Evolutionary conservation across 1,140 invertebrate genomes (phyloP).

Genomic region (Lucilia sericata): DNA sequence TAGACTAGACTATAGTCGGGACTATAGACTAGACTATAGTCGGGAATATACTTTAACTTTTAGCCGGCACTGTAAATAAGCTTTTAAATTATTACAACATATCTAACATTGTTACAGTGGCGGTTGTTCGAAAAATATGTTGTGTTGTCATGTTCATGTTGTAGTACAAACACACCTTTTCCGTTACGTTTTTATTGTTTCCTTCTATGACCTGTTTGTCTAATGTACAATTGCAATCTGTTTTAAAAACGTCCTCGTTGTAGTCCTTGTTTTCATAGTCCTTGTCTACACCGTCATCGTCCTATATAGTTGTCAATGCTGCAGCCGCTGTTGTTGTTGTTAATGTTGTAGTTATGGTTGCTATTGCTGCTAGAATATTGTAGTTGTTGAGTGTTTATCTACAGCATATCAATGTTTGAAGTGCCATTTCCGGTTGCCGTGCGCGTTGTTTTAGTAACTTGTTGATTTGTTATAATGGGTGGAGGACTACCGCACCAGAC

Average conservation of each 20-base stretch:
- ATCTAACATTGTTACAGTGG: background rate
- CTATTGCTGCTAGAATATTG: background rate
- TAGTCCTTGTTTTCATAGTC: background rate
- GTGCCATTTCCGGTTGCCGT: slow-evolving; percentile 64
- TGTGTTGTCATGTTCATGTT: background rate
- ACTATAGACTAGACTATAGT: no score
- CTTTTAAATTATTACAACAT: background rate
- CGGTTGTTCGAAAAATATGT: background rate
- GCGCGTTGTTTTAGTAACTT: slow-evolving; percentile 64
- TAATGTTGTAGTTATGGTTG: slow-evolving; percentile 4
- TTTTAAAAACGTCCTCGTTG: background rate
- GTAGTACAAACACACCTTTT: no score
- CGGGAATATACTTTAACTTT: background rate
- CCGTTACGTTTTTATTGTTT: no score
- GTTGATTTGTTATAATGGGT: slow-evolving; percentile 59
- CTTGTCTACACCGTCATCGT: background rate
- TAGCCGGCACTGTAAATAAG: background rate
- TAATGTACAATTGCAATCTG: no score
- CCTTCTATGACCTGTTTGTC: no score
- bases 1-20: no score
- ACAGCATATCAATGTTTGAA: slow-evolving; percentile 66
- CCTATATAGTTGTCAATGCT: background rate
- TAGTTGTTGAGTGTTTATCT: slow-evolving; percentile 47
- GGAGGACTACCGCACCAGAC: slow-evolving; percentile 65
- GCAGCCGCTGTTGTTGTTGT: slow-evolving; percentile 8